These are phyloP conservation scores for Lepisosteus oculatus DNA, from an alignment of 2,113 vertebrate species.

Conservation along the genomic window DNA sequence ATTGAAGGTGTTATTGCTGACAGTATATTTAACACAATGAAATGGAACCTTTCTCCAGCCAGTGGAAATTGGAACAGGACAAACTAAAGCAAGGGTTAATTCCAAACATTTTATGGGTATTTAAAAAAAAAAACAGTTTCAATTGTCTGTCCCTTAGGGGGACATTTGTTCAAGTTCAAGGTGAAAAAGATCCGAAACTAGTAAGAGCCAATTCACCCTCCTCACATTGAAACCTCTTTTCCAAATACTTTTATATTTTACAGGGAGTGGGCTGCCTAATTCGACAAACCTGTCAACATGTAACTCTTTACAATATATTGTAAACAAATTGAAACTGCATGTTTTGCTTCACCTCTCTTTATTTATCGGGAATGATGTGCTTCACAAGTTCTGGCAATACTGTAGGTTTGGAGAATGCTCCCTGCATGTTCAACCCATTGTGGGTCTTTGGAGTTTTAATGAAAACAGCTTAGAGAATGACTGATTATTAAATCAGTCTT, in stretches of 20 bases:
- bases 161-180: constrained; percentile 7
- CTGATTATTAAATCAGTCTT: background rate
- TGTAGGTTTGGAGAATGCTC: background rate
- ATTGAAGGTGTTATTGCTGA: constrained; percentile 21
- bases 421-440: background rate
- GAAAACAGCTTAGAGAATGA: background rate
- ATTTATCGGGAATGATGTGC: background rate
- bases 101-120: constrained; percentile 33
- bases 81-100: constrained; percentile 25
- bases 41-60: constrained; percentile 3
- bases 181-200: constrained; percentile 8
- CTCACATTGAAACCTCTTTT: background rate
- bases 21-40: constrained; percentile 20
- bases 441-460: background rate
- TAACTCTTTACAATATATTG: background rate
- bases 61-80: constrained; percentile 9
- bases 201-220: constrained; percentile 2
- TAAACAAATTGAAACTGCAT: background rate
- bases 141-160: constrained; percentile 24
- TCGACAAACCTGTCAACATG: background rate
- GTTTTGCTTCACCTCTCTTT: constrained; percentile 12
- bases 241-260: no score
- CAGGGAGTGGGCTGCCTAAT: no score
- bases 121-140: constrained; percentile 24
- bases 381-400: no score